Evolutionary conservation across 2,113 vertebrate species (phyloP).

Genomic region (Sclerurus mexicanus): DNA sequence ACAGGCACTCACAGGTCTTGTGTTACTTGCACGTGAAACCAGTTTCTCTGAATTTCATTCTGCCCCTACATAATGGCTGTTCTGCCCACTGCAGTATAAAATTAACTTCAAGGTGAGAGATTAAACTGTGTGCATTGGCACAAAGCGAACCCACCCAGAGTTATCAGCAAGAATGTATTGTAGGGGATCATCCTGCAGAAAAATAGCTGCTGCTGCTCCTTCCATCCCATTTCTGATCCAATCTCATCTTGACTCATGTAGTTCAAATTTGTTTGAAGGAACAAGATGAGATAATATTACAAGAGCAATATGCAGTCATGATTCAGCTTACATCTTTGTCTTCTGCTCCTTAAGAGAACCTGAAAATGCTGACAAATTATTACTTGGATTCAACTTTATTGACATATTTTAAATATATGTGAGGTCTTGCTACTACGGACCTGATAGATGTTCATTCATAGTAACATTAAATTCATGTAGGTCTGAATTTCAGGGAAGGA

Average conservation of each 20-base stretch:
- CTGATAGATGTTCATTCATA: background rate
- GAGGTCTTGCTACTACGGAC: background rate
- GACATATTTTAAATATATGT: background rate
- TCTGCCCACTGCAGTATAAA: conserved; percentile 40
- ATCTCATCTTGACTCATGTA: background rate
- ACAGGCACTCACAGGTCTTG: background rate
- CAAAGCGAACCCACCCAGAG: background rate
- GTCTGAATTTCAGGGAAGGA: background rate
- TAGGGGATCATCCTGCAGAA: background rate
- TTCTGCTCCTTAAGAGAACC: background rate
- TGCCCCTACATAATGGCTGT: background rate
- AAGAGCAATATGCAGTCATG: background rate
- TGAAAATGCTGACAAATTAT: background rate
- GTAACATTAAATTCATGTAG: background rate
- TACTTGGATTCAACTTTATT: background rate
- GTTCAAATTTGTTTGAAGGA: background rate
- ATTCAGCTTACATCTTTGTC: background rate
- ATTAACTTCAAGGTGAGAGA: conserved; percentile 54
- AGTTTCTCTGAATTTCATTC: background rate
- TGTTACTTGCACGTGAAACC: background rate
- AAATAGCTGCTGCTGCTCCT: background rate
- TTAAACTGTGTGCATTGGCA: background rate
- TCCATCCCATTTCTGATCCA: background rate
- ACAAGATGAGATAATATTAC: background rate
- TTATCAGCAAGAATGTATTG: background rate